Conservation (phyloP, 2,797 vertebrate species). For the Sebastes aleutianus region DNA sequence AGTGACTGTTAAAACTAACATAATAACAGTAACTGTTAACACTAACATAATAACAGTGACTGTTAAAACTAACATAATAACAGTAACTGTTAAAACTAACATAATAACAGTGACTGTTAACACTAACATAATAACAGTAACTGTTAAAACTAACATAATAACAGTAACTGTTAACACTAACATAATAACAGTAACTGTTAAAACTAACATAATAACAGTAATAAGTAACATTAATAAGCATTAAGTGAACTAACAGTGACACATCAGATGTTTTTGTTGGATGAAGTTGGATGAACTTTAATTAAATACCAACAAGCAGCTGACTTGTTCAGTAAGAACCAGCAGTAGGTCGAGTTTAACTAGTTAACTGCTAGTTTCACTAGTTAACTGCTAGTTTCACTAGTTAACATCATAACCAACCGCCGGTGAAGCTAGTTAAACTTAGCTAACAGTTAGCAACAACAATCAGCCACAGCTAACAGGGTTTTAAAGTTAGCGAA, state of each 20-base stretch:
- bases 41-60: too few relatives aligned
- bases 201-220: neutral
- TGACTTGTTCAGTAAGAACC: too few relatives aligned
- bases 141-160: too few relatives aligned
- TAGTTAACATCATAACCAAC: neutral
- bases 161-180: neutral
- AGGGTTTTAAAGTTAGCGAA: slow-evolving; percentile 35
- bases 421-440: neutral
- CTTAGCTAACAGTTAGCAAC: slow-evolving; percentile 19
- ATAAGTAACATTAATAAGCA: neutral
- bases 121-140: neutral
- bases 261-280: neutral
- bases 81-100: too few relatives aligned
- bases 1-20: too few relatives aligned
- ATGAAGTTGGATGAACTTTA: neutral
- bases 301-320: neutral
- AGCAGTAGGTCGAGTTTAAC: neutral
- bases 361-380: too few relatives aligned
- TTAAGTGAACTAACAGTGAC: neutral
- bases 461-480: neutral
- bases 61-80: too few relatives aligned
- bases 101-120: too few relatives aligned
- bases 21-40: too few relatives aligned
- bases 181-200: neutral
- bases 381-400: too few relatives aligned